Base-by-base conservation (phyloP, 2,888 invertebrate genomes). In the Hypercompe scribonia region DNA sequence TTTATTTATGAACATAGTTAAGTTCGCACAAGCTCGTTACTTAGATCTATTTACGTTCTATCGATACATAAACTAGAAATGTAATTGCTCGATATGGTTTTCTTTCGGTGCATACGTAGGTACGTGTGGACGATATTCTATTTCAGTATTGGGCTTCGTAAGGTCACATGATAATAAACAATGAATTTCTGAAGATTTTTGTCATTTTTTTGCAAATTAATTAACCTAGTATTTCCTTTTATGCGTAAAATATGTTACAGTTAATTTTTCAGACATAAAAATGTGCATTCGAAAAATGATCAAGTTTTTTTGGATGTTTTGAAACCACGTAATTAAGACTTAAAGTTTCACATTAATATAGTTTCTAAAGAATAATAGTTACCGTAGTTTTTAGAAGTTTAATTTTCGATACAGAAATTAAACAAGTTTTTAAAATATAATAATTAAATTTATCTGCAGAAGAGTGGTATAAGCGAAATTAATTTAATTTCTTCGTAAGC, bases 1-100 rank as follows among this genome's bases (percentile, higher is more conserved):
- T 84, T 75, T 83, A 83, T 83, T 81, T 81, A 84, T 83, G 75
- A 78, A 73, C 65, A 63, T 68, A 72, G 68, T 74, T 79, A 72
- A 71, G 80, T 71, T 65, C 58, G 68, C 70, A 72, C 68, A 66
- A 74, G 73, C 66, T 73, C 76, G 75, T 83, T 76, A 80, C 78
- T 77, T 74, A 67, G 71, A 71, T 63, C 69, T 76, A 78, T 84
- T 84, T 81, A 81, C 65, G 70, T 72, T n/a, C 63, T 65, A 73
- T 74, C 67, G 66, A 73, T 77, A 75, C 71, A 78, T 68, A 79
- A 75, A 79, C 68, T 76, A 70, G 21, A 63, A 54, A 70, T 68
- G 72, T 77, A 73, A 71, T 77, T 72, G 75, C 68, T 68, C 50
- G 70, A 66, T 74, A 50, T 68, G 71, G 68, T 75, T 67, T 64